These are phyloP conservation scores for Diorhabda sublineata DNA, from an alignment of 1,140 invertebrate genomes.

Conservation along the genomic window DNA sequence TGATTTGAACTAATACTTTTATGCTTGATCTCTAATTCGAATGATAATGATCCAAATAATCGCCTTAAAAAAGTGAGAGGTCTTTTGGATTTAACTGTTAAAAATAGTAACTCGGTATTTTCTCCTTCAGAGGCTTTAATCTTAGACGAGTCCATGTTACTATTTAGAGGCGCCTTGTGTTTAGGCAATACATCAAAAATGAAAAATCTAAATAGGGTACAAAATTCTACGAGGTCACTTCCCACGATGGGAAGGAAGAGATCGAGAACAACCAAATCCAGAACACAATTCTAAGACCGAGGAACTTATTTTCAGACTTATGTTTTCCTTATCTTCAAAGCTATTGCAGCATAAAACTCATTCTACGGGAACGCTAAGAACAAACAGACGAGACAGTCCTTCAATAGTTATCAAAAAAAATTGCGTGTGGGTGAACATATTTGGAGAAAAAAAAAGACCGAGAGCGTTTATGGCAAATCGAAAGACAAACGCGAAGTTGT, in stretches of 20 bases:
- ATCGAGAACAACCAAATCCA: slow-evolving; percentile 11
- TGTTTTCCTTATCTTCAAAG: slow-evolving; percentile 11
- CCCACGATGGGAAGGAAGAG: slow-evolving; percentile 16
- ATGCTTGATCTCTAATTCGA: no score
- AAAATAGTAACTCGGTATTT: slow-evolving; percentile 12
- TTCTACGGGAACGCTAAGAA: slow-evolving; percentile 11
- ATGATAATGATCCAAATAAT: no score
- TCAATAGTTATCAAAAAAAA: slow-evolving; percentile 16
- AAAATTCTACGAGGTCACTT: slow-evolving; percentile 16
- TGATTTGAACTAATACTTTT: no score
- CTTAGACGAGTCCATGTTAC: slow-evolving; percentile 9
- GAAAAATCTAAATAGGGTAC: slow-evolving; percentile 17
- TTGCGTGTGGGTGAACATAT: slow-evolving; percentile 14
- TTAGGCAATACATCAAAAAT: slow-evolving; percentile 19
- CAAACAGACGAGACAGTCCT: slow-evolving; percentile 10
- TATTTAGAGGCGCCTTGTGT: slow-evolving; percentile 14
- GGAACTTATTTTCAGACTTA: slow-evolving; percentile 8
- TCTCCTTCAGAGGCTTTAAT: slow-evolving; percentile 9
- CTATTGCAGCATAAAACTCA: slow-evolving; percentile 11
- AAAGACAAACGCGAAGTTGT: slow-evolving; percentile 15
- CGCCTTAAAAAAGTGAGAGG: slow-evolving; percentile 1
- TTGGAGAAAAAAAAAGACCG: slow-evolving; percentile 8
- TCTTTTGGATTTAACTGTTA: slow-evolving; percentile 7
- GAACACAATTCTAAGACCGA: slow-evolving; percentile 8
- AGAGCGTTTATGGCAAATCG: slow-evolving; percentile 14